These are phyloP conservation scores for Onychostoma macrolepis DNA, from an alignment of 2,113 vertebrate genomes.

Conservation along the genomic window DNA sequence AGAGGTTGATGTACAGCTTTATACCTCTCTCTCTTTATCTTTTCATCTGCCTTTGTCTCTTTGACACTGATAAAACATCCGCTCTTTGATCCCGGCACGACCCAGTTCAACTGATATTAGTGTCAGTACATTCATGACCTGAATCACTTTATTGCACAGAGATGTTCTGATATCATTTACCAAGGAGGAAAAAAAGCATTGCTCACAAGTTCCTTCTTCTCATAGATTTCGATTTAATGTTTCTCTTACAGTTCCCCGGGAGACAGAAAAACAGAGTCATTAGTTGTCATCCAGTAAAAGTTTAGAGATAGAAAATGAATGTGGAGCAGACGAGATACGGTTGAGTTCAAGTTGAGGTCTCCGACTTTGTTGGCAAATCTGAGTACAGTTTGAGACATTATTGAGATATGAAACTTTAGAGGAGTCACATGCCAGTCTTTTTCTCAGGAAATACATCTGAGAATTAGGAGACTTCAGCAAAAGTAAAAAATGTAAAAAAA, in stretches of 20 bases:
- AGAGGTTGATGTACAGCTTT: not conserved
- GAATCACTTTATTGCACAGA: not conserved
- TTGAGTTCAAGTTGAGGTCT: too few relatives aligned
- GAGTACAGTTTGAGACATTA: too few relatives aligned
- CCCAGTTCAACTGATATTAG: conserved; percentile 6
- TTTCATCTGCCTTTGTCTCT: conserved; percentile 6
- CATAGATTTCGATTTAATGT: not conserved
- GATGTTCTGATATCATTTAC: not conserved
- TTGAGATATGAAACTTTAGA: too few relatives aligned
- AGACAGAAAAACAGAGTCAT: not conserved
- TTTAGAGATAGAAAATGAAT: not conserved
- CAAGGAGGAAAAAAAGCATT: not conserved
- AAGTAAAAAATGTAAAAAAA: too few relatives aligned
- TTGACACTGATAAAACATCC: conserved; percentile 16
- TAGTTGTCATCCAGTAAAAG: not conserved
- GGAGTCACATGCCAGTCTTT: too few relatives aligned
- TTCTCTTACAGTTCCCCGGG: not conserved
- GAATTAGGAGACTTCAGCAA: too few relatives aligned
- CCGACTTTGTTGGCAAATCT: too few relatives aligned
- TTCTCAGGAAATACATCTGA: not conserved
- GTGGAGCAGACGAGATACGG: too few relatives aligned
- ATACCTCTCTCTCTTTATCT: not conserved
- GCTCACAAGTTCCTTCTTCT: not conserved
- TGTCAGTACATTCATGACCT: not conserved
- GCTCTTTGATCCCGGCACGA: conserved; percentile 25